A percentile compares a stretch with the other conserved stretches of the same genome.
Evolutionary conservation across 2,888 invertebrate genomes (phyloP).

Genomic region (Desoria tigrina): DNA sequence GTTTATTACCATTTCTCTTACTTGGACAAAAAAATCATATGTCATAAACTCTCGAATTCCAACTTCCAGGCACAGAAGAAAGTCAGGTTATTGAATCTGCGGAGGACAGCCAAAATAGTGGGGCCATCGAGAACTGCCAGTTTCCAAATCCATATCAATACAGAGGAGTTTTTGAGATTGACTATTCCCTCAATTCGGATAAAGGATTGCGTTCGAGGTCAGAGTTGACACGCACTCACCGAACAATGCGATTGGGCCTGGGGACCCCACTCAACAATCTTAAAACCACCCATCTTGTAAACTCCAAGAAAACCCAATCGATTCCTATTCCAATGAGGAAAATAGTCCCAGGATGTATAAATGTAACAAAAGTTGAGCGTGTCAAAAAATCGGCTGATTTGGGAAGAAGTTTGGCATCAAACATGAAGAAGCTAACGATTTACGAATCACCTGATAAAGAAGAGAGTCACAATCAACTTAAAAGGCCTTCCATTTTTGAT

Average conservation of each 20-base stretch:
- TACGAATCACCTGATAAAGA: slow-evolving; percentile 3
- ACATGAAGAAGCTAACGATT: slow-evolving; percentile 25
- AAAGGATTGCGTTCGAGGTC: too few species aligned
- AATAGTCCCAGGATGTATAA: neutral
- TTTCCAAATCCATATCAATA: too few species aligned
- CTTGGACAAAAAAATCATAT: too few species aligned
- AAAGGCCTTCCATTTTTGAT: neutral
- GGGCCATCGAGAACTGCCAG: too few species aligned
- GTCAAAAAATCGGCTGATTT: neutral
- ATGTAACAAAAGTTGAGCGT: neutral
- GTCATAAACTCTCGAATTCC: too few species aligned
- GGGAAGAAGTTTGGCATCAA: neutral
- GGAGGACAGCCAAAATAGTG: too few species aligned
- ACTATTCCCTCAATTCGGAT: too few species aligned
- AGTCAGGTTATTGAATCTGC: too few species aligned
- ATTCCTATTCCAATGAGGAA: neutral
- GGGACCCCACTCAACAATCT: neutral
- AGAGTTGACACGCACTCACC: neutral
- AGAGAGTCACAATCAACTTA: too few species aligned
- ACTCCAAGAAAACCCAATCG: neutral
- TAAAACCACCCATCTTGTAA: neutral
- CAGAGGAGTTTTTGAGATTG: too few species aligned
- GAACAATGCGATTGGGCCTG: neutral
- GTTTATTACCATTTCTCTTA: too few species aligned
- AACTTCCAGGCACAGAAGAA: too few species aligned